Base-by-base conservation (phyloP, 2,113 vertebrate species). In the Mustela lutreola region DNA sequence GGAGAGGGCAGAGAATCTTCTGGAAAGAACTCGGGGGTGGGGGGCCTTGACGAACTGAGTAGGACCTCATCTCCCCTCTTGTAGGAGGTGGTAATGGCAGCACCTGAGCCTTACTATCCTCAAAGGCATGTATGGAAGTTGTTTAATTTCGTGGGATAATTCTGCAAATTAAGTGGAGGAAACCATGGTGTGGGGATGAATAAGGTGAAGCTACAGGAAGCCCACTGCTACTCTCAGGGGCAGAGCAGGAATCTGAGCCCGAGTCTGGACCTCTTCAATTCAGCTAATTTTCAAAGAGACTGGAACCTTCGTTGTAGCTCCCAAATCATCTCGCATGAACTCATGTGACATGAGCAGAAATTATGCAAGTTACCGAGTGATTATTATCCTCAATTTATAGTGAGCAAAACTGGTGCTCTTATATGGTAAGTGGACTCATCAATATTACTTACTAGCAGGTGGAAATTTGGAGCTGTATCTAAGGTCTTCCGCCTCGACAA, bases 11-110 rank as follows among this genome's bases (percentile, higher is more conserved):
- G 42, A 36, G 50, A 45, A 45, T 70, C 36, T 83, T 73, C 79
- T 90, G 92, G 75, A 94, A 85, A 94, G 86, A 88, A 91, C 33
- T 87, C 39, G 15, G 89, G 26, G 39, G 19, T 11, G 42, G 24
- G 81, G 36, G 42, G 8, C 60, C 53, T n/a, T 81, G 84, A 67
- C 8, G 22, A 76, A 26, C 79, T 70, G 31, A 56, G 18, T 42
- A 45, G 15, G 19, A 33, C 42, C 65, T 48, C 8, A 71, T 48
- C 42, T 48, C 24, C 45, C 12, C 26, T 45, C 50, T 82, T 60
- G 75, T 39, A 84, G 45, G 45, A 84, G 53, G 70, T 18, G n/a
- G 19, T 39, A 80, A 78, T 2, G 18, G 83, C 19, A 71, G 83
- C 0, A 1, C 7, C 24, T 33, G 63, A 85, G 45, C 36, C 31